phyloP scores from a whole-genome alignment of 2,888 invertebrate genomes.

The Xiphydria camelus region DNA sequence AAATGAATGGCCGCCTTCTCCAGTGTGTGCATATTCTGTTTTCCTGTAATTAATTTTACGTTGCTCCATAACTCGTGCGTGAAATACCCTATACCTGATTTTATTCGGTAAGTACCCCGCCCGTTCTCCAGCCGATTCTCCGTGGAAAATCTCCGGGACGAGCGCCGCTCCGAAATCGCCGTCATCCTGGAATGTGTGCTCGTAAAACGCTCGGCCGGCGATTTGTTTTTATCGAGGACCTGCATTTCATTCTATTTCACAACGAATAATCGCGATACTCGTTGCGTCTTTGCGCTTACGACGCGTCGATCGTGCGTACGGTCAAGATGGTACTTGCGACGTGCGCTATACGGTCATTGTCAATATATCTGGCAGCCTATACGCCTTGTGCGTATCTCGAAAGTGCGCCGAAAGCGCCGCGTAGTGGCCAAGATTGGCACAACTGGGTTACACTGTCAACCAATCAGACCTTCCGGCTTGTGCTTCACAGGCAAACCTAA shows the following conservation, averaged over 20 bases:
- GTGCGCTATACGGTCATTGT: slow-evolving; percentile 24
- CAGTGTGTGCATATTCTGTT: slow-evolving; percentile 48
- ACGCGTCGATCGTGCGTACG: background rate
- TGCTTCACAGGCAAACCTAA: too few species aligned
- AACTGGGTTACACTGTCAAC: too few species aligned
- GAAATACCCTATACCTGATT: slow-evolving; percentile 31
- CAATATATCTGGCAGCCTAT: slow-evolving; percentile 16
- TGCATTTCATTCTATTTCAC: too few species aligned
- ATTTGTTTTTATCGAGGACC: slow-evolving; percentile 43
- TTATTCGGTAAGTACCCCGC: slow-evolving; percentile 43
- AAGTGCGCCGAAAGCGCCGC: too few species aligned
- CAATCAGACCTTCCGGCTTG: too few species aligned
- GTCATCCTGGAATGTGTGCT: slow-evolving; percentile 40
- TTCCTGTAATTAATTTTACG: slow-evolving; percentile 49
- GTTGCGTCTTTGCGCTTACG: background rate
- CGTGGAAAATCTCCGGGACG: background rate
- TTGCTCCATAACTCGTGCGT: slow-evolving; percentile 36
- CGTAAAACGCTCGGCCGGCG: slow-evolving; percentile 43
- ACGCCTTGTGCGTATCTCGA: too few species aligned
- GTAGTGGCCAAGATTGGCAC: too few species aligned
- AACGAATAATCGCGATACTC: too few species aligned
- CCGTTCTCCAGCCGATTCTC: too few species aligned
- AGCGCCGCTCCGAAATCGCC: slow-evolving; percentile 3
- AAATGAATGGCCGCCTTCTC: slow-evolving; percentile 45
- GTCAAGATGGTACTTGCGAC: slow-evolving; percentile 1